These are phyloP conservation scores for Geococcyx californianus DNA, from an alignment of 2,113 vertebrate species.

Conservation along the genomic window DNA sequence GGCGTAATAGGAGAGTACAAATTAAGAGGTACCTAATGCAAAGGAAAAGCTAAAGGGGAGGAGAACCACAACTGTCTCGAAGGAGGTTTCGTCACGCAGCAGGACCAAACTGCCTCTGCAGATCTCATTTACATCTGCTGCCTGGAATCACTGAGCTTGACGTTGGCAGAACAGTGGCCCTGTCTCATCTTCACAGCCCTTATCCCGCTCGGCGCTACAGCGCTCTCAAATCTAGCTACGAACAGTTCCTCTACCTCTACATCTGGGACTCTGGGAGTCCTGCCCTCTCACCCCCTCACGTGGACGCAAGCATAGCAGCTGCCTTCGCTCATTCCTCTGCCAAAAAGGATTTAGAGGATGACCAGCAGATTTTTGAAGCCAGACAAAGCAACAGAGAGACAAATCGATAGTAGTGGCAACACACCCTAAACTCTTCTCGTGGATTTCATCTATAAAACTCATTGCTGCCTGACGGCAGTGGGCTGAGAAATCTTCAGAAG, in stretches of 20 bases:
- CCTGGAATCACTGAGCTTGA: background rate
- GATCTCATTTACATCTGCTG: fast-evolving
- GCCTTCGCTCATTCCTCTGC: background rate
- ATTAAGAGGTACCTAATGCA: background rate
- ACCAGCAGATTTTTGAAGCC: background rate
- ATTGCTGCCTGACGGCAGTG: too few species aligned
- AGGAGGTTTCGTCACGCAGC: background rate
- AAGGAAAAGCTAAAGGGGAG: background rate
- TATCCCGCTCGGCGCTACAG: background rate
- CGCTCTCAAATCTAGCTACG: background rate
- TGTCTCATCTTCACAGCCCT: background rate
- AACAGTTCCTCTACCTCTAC: background rate
- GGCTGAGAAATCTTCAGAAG: background rate
- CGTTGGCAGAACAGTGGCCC: too few species aligned
- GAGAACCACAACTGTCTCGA: too few species aligned
- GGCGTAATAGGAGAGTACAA: background rate
- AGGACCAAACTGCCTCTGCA: background rate
- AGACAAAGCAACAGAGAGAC: background rate
- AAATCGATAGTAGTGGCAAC: too few species aligned
- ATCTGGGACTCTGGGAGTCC: background rate
- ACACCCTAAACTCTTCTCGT: background rate
- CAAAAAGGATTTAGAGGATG: background rate
- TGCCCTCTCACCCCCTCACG: too few species aligned
- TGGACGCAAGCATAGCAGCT: background rate
- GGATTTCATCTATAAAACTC: background rate